Evolutionary conservation across 2,113 vertebrate genomes (phyloP), one percentile per base, ranked within the genome.

Genomic region (Eudyptes chrysolophus): DNA sequence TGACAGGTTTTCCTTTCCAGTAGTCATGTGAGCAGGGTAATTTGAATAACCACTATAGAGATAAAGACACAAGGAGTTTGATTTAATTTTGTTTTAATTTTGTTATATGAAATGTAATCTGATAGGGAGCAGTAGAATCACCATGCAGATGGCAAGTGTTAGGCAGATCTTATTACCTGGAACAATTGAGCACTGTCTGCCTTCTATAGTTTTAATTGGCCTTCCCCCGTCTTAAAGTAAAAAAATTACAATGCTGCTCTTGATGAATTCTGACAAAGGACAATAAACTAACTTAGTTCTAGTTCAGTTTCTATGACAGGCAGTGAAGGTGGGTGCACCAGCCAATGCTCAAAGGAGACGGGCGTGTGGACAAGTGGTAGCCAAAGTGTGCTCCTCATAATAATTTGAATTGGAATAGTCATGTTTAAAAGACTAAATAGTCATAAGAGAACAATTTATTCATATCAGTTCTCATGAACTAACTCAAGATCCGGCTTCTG

Each of bases 11-110:
- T 93, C 40, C 70, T 89, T 94, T 89, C 34, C 75, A 89, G 36
- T 71, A 87, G 49, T 77, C 78, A 62, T 48, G 54, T 89, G 81
- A 97, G 26, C 54, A 80, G 30, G 16, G 16, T 89, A 87, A 55
- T 97, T 78, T 85, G 40, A 96, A 96, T 82, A 89, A 85, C 40
- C 2, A 6, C 40, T 85, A 4, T 65, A 93, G 64, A 94, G 69
- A 80, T 70, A 92, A 93, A 88, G 69, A 70, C 72, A 72, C n/a
- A 54, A 71, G 49, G 22, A 93, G 5, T 77, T 85, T 90, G 74
- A 94, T 93, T 95, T 71, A 89, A 95, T 96, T 94, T 96, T 84
- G 36, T 51, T 94, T 96, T 92, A 92, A 96, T 95, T 88, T 85
- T 89, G 80, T 92, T 92, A 62, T 49, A 84, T 44, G 21, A 89